phyloP scores from a whole-genome alignment of 2,888 invertebrate species.

The Diabrotica balteata region DNA sequence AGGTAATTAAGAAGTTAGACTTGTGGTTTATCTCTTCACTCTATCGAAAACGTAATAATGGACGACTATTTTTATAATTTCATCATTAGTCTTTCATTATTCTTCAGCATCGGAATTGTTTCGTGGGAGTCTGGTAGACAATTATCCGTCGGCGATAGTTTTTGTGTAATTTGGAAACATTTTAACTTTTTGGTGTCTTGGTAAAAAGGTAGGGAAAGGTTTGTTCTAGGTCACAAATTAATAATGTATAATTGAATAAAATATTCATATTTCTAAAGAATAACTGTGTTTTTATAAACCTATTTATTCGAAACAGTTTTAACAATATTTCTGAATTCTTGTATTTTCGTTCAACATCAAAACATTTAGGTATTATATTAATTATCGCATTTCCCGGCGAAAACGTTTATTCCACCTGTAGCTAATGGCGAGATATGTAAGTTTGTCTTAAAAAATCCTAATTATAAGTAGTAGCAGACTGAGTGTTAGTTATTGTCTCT shows the following conservation, averaged over 20 bases:
- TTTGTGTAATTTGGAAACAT: constrained; percentile 4
- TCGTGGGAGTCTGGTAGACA: constrained; percentile 20
- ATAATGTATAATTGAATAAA: too few species aligned
- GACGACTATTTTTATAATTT: constrained; percentile 38
- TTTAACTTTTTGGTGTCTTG: too few species aligned
- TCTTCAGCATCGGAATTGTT: constrained; percentile 15
- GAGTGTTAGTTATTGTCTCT: background rate
- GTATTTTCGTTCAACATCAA: too few species aligned
- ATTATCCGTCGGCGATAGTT: constrained; percentile 13
- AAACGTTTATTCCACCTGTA: too few species aligned
- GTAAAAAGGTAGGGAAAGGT: background rate
- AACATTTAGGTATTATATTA: too few species aligned
- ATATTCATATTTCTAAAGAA: too few species aligned
- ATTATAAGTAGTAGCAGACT: background rate
- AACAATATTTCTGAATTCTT: too few species aligned
- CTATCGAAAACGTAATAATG: constrained; percentile 39
- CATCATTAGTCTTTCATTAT: constrained; percentile 38
- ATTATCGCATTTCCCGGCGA: too few species aligned
- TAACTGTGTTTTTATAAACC: too few species aligned
- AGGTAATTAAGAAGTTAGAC: constrained; percentile 41
- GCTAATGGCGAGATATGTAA: too few species aligned
- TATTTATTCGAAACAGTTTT: too few species aligned
- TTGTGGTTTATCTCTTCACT: constrained; percentile 39
- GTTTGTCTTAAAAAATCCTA: background rate
- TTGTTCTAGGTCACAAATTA: background rate